Evolutionary conservation across 2,888 invertebrate species (phyloP).

Genomic region (Harpalus rufipes): DNA sequence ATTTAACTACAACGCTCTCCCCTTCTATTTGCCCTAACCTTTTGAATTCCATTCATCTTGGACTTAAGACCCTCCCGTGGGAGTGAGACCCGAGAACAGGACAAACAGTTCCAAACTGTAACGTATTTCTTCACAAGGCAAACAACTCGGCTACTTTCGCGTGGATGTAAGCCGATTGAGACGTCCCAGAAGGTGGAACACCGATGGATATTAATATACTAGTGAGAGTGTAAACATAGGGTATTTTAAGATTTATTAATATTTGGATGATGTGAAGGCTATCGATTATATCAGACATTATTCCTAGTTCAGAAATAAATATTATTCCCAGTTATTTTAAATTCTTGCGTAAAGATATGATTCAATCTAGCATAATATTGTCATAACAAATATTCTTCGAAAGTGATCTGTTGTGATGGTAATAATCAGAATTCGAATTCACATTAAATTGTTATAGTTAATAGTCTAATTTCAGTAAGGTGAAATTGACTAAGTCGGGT

Average conservation of each 20-base stretch:
- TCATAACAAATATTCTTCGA: too few relatives aligned
- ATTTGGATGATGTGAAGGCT: background rate
- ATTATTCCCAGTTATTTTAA: too few relatives aligned
- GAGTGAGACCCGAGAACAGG: background rate
- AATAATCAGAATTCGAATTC: too few relatives aligned
- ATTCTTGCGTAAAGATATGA: too few relatives aligned
- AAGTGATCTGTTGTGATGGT: too few relatives aligned
- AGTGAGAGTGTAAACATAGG: background rate
- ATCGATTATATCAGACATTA: background rate
- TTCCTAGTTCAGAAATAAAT: too few relatives aligned
- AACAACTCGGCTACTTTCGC: background rate
- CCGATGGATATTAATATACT: conserved; percentile 14
- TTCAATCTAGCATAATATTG: too few relatives aligned
- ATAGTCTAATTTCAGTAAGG: too few relatives aligned
- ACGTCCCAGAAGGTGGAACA: background rate
- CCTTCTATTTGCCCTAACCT: background rate
- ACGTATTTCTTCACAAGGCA: conserved; percentile 14
- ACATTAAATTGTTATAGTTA: too few relatives aligned
- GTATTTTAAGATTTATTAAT: conserved; percentile 4
- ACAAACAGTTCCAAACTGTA: background rate
- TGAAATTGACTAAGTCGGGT: too few relatives aligned
- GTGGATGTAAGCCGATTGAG: conserved; percentile 17
- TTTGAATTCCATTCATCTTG: background rate
- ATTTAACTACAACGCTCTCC: background rate
- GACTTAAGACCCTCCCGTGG: background rate